These are phyloP conservation scores for Euproctis similis DNA, from an alignment of 2,888 invertebrate species.

Conservation along the genomic window DNA sequence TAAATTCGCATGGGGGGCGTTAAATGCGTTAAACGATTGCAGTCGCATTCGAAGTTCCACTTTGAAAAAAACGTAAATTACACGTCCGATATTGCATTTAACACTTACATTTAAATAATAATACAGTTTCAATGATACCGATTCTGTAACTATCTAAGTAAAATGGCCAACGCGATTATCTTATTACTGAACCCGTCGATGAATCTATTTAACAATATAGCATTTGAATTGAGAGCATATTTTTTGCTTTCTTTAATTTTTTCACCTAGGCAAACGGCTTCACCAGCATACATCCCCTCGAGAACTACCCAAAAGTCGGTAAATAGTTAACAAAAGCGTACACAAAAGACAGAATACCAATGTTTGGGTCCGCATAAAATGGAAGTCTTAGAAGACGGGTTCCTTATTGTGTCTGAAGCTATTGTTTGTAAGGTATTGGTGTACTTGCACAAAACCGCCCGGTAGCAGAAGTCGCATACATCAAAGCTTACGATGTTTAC, in stretches of 20 bases:
- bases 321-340: conserved; percentile 64
- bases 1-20: too few relatives aligned
- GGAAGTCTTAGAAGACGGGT: conserved; percentile 54
- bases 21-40: too few relatives aligned
- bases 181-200: conserved; percentile 39
- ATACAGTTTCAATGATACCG: too few relatives aligned
- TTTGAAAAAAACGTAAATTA: too few relatives aligned
- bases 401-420: conserved; percentile 48
- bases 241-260: too few relatives aligned
- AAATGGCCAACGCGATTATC: conserved; percentile 30
- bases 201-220: conserved; percentile 35
- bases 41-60: too few relatives aligned
- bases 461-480: conserved; percentile 57
- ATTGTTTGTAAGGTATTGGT: conserved; percentile 43
- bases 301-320: conserved; percentile 70
- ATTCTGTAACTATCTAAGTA: conserved; percentile 2
- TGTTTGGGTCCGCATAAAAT: conserved; percentile 69
- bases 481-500: conserved; percentile 62
- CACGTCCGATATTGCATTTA: too few relatives aligned
- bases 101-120: too few relatives aligned
- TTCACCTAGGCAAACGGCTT: conserved; percentile 37
- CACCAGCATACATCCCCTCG: conserved; percentile 45
- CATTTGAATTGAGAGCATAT: conserved; percentile 42
- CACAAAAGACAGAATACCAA: conserved; percentile 68
- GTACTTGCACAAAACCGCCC: conserved; percentile 70